phyloP scores from a whole-genome alignment of 2,113 vertebrate species.

The Hippocampus comes region DNA sequence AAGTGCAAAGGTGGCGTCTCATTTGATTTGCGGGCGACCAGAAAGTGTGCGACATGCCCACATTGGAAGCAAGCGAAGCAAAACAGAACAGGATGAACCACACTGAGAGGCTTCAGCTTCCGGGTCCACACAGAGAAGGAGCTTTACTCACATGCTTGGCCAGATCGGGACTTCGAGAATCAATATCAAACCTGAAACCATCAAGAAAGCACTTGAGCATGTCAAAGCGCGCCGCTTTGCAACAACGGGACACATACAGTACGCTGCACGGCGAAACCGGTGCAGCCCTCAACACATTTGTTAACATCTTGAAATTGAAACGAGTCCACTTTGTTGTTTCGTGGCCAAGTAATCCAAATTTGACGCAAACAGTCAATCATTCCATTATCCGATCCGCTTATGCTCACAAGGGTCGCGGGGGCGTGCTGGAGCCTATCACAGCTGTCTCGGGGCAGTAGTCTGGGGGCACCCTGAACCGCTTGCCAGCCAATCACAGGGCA shows the following conservation, averaged over 20 bases:
- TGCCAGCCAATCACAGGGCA: no score
- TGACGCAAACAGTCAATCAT: no score
- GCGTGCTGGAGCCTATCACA: no score
- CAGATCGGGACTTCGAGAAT: slow-evolving; percentile 92
- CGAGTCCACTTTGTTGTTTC: no score
- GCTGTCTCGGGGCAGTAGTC: no score
- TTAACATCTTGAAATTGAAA: no score
- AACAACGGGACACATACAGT: neutral
- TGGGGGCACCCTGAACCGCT: no score
- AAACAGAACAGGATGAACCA: neutral
- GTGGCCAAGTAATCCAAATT: no score
- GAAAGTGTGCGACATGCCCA: slow-evolving; percentile 37
- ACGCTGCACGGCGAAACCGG: neutral
- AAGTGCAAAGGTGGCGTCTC: slow-evolving; percentile 18
- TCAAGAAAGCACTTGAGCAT: slow-evolving; percentile 26
- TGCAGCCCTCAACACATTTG: no score
- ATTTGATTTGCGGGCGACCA: slow-evolving; percentile 65
- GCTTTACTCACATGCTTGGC: slow-evolving; percentile 87
- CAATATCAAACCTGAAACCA: slow-evolving; percentile 86
- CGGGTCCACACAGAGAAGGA: slow-evolving; percentile 7
- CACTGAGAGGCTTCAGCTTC: neutral
- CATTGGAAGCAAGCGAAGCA: neutral
- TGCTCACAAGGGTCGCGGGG: no score
- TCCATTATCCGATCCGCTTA: no score
- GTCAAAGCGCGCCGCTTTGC: neutral